Base-by-base conservation (phyloP, 1,140 invertebrate species). In the Lasioglossum albipes region DNA sequence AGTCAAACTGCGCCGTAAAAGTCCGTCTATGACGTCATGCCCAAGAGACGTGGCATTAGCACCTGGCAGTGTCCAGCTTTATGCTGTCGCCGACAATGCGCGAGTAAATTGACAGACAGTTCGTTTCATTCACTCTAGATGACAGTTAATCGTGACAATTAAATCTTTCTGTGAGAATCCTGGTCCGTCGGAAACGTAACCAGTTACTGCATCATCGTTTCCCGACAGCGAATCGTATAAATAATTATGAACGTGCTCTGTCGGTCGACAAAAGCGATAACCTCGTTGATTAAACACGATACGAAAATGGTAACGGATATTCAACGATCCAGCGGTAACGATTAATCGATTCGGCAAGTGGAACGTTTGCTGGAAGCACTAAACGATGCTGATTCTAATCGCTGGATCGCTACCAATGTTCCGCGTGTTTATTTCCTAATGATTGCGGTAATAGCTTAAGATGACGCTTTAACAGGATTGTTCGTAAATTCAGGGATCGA, bases 371-470 rank as follows among this genome's bases (percentile, higher is more conserved):
- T 7, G 6, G 57, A 20, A 7, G 7, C 20, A n/a, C 7, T 59
- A 20, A 59, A 59, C 57, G 57, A n/a, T 59, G 57, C n/a, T n/a
- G 57, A n/a, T 59, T 59, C 57, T 59, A 59, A 59, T 59, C 57
- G 57, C 20, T 59, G 57, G 0, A 20, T 59, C 20, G 20, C 54
- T 59, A 59, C 20, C 20, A 59, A 9, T n/a, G 57, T 59, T 7
- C 57, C 18, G 20, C 57, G 5, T n/a, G 57, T n/a, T 59, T 59
- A n/a, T 59, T 59, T 59, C 20, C 57, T n/a, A 59, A 59, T 59
- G 57, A 9, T n/a, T 9, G 57, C 20, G 20, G 20, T 59, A 59
- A 59, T 20, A n/a, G 57, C 18, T n/a, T 6, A n/a, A 18, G 57
- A 59, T 59, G 20, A n/a, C 7, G 57, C 57, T 59, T 59, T n/a